Percentiles rank a stretch among this genome's conserved stretches.
phyloP scores from a whole-genome alignment of 2,113 vertebrate genomes.

The Stegastes partitus region DNA sequence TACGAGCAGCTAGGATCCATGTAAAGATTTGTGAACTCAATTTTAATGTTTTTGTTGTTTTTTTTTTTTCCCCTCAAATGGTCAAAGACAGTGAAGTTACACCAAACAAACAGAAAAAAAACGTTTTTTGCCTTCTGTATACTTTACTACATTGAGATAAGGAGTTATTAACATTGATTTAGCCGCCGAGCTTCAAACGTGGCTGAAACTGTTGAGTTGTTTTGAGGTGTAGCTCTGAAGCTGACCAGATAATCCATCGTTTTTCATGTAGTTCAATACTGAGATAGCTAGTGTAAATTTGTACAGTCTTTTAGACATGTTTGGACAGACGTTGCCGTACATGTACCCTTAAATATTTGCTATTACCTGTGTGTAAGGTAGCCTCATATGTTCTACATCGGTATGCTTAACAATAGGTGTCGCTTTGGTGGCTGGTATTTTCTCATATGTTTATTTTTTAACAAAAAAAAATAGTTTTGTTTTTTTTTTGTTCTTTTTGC shows the following conservation, averaged over 20 bases:
- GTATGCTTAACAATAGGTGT: constrained; percentile 94
- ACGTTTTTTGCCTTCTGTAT: constrained; percentile 78
- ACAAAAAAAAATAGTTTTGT: constrained; percentile 86
- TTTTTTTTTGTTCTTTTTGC: constrained; percentile 89
- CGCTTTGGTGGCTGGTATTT: constrained; percentile 91
- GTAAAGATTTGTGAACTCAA: constrained; percentile 62
- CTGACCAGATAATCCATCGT: constrained; percentile 73
- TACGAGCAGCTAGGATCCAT: constrained; percentile 68
- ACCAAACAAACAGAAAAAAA: constrained; percentile 70
- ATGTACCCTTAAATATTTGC: constrained; percentile 90
- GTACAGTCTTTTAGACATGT: constrained; percentile 99
- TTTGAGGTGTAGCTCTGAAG: constrained; percentile 75
- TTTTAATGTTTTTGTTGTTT: constrained; percentile 37
- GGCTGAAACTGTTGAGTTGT: constrained; percentile 83
- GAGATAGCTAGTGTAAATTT: constrained; percentile 97
- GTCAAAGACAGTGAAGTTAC: constrained; percentile 62
- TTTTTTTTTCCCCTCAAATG: constrained; percentile 24
- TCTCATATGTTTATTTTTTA: constrained; percentile 85
- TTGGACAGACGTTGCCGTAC: constrained; percentile 91
- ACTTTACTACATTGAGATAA: constrained; percentile 72
- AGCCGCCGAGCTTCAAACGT: constrained; percentile 76
- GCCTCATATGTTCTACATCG: constrained; percentile 95
- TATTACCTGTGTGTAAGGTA: constrained; percentile 93
- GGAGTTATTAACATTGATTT: constrained; percentile 76
- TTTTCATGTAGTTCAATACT: constrained; percentile 91